A percentile compares a stretch with the other conserved stretches of the same genome.
phyloP scores from a whole-genome alignment of 2,888 invertebrate species.

The Mesodorylaimus sp. region DNA sequence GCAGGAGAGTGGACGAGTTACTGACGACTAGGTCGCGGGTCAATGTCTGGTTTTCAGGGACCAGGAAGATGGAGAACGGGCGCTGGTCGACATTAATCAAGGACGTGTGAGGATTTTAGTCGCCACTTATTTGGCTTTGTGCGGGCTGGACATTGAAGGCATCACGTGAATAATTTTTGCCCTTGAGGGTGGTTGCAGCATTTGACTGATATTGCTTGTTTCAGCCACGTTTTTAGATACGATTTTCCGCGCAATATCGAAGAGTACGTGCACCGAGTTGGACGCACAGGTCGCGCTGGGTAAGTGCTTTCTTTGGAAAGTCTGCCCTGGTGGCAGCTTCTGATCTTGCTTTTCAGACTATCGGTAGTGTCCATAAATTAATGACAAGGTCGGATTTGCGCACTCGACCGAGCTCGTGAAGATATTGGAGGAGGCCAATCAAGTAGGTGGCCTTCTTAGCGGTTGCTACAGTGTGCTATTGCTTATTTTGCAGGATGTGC shows the following conservation, averaged over 20 bases:
- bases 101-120: constrained; percentile 63
- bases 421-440: constrained; percentile 67
- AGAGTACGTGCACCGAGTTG: constrained; percentile 88
- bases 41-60: too few species aligned
- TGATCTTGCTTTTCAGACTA: constrained; percentile 34
- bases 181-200: too few species aligned
- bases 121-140: constrained; percentile 82
- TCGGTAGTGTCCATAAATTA: constrained; percentile 62
- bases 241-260: constrained; percentile 86
- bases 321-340: too few species aligned
- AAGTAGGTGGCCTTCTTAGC: too few species aligned
- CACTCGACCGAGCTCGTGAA: constrained; percentile 59
- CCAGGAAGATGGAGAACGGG: constrained; percentile 45
- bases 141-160: constrained; percentile 60
- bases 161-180: constrained; percentile 33
- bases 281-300: constrained; percentile 80
- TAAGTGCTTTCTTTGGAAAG: constrained; percentile 16
- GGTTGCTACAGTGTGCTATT: too few species aligned
- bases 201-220: constrained; percentile 14
- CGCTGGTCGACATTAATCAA: constrained; percentile 59
- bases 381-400: too few species aligned
- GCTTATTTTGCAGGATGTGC: too few species aligned
- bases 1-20: constrained; percentile 38
- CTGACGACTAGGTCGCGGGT: too few species aligned
- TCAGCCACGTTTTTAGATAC: constrained; percentile 65